phyloP scores from a whole-genome alignment of 2,888 invertebrate genomes.

The Nephrotoma flavescens region DNA sequence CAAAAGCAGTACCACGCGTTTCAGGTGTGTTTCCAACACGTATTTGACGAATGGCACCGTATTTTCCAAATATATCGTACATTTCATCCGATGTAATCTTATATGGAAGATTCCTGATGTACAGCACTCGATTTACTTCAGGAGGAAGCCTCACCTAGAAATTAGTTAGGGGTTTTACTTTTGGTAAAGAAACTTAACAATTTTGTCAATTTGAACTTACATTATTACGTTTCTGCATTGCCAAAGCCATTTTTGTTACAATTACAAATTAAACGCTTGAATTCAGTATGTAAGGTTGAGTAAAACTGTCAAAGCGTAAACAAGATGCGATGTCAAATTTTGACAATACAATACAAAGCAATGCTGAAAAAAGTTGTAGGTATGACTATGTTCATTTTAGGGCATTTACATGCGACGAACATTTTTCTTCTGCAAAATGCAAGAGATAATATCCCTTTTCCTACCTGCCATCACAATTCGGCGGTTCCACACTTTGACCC shows the following conservation, averaged over 20 bases:
- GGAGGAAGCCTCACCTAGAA: slow-evolving; percentile 92
- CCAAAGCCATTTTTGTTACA: slow-evolving; percentile 43
- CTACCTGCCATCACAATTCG: no score
- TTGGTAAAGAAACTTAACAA: background rate
- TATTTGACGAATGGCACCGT: slow-evolving; percentile 97
- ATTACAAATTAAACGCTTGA: no score
- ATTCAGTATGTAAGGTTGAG: background rate
- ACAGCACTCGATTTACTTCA: slow-evolving; percentile 94
- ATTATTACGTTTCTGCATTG: slow-evolving; percentile 59
- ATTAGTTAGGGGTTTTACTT: slow-evolving; percentile 1
- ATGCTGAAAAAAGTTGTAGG: background rate
- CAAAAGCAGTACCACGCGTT: slow-evolving; percentile 96
- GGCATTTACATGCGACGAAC: no score
- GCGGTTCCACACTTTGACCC: no score
- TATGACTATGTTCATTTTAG: background rate
- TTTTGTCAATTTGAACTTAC: slow-evolving; percentile 35
- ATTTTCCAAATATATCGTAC: slow-evolving; percentile 99
- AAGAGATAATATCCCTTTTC: no score
- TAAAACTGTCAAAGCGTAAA: background rate
- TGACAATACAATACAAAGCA: background rate
- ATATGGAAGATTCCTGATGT: slow-evolving; percentile 93
- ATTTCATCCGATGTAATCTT: slow-evolving; percentile 99
- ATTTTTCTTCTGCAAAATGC: no score
- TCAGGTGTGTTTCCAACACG: slow-evolving; percentile 96
- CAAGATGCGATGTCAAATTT: background rate